Evolutionary conservation across 2,888 invertebrate genomes (phyloP).

Genomic region (Aphelenchoides bicaudatus): DNA sequence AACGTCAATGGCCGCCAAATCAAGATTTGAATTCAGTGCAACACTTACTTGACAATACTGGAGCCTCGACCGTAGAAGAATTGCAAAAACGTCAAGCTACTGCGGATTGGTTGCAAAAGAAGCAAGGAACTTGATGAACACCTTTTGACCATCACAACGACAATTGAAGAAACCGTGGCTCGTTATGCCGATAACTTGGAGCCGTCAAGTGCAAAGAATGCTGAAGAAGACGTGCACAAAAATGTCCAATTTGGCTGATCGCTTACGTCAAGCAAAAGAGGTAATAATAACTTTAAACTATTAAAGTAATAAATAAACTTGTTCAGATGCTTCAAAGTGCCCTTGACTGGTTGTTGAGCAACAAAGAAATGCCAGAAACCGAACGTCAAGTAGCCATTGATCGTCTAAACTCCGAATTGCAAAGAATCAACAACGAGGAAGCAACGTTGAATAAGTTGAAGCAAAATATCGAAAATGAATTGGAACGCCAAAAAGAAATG

Average conservation of each 20-base stretch:
- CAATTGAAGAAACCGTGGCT: background rate
- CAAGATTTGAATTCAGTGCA: conserved; percentile 4
- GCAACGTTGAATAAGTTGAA: conserved; percentile 19
- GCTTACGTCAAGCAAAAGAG: too few species aligned
- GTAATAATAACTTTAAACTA: too few species aligned
- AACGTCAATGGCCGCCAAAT: conserved; percentile 3
- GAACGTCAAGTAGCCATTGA: background rate
- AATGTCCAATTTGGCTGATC: background rate
- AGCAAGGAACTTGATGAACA: conserved; percentile 15
- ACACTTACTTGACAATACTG: conserved; percentile 5
- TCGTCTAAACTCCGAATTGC: conserved; percentile 14
- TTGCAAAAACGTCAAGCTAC: background rate
- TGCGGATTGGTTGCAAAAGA: conserved; percentile 19
- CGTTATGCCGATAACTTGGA: background rate
- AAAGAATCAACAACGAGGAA: conserved; percentile 24
- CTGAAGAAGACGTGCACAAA: background rate
- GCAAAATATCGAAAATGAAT: background rate
- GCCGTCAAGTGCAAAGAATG: background rate
- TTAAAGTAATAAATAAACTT: too few species aligned
- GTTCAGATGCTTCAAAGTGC: conserved; percentile 2
- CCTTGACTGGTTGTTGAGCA: background rate
- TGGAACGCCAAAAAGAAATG: conserved; percentile 5
- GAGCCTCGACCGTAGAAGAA: background rate
- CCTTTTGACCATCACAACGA: background rate
- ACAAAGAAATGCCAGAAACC: background rate